These are phyloP conservation scores for Plutella xylostella DNA, from an alignment of 2,888 invertebrate species.

Conservation along the genomic window DNA sequence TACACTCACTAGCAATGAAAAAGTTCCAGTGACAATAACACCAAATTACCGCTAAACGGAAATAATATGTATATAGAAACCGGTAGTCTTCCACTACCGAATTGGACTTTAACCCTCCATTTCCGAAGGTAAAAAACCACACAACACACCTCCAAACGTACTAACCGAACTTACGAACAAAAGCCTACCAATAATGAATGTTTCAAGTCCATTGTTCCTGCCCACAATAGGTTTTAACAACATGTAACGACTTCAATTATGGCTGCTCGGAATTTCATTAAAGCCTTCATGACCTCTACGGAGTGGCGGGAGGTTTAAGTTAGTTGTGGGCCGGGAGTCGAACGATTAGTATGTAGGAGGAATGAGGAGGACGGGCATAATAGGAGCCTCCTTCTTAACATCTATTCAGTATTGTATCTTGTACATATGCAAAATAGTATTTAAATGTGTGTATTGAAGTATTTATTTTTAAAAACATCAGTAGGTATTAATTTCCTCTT, in stretches of 20 bases:
- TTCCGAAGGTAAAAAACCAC: too few relatives aligned
- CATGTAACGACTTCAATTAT: conserved; percentile 49
- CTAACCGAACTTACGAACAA: too few relatives aligned
- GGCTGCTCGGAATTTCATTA: conserved; percentile 49
- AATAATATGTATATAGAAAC: too few relatives aligned
- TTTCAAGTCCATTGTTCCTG: background rate
- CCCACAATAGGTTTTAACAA: conserved; percentile 55
- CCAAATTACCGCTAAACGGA: too few relatives aligned
- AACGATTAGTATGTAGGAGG: background rate
- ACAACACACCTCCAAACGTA: too few relatives aligned
- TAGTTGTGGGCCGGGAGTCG: background rate
- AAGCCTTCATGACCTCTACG: conserved; percentile 25
- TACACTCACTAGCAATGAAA: too few relatives aligned
- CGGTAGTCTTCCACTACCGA: too few relatives aligned
- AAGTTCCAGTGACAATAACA: too few relatives aligned
- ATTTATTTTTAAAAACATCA: background rate
- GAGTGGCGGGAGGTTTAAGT: background rate
- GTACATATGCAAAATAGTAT: background rate
- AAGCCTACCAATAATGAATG: too few relatives aligned
- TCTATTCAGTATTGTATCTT: background rate
- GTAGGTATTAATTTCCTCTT: too few relatives aligned
- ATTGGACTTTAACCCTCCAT: too few relatives aligned
- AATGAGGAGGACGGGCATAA: background rate
- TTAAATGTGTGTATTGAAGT: background rate
- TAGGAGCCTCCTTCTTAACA: too few relatives aligned